These are phyloP conservation scores for Hipparchia semele DNA, from an alignment of 2,888 invertebrate genomes.

Conservation along the genomic window DNA sequence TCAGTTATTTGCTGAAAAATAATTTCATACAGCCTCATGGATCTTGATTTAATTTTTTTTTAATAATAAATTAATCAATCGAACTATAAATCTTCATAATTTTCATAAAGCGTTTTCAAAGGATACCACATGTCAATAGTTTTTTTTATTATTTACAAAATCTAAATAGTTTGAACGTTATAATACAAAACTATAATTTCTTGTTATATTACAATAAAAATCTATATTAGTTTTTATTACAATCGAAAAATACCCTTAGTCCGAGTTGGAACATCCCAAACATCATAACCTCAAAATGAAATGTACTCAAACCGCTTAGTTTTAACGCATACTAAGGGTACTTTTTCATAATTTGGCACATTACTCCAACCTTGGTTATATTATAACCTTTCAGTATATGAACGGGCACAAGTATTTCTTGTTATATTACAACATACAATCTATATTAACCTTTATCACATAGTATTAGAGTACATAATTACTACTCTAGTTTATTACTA, in stretches of 20 bases:
- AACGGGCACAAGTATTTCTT: no score
- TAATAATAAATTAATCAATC: not conserved
- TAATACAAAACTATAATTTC: not conserved
- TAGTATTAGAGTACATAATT: not conserved
- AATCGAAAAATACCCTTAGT: not conserved
- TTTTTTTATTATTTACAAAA: not conserved
- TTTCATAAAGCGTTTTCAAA: slow-evolving; percentile 9
- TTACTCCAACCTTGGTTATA: no score
- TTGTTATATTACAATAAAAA: slow-evolving; percentile 2
- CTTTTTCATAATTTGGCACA: no score
- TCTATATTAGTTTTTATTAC: slow-evolving; percentile 8
- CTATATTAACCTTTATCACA: slow-evolving; percentile 17
- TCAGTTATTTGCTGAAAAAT: not conserved
- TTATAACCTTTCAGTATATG: no score
- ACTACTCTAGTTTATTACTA: no score
- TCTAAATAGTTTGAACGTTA: not conserved
- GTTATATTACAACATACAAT: not conserved
- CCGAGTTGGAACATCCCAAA: no score
- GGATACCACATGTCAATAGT: not conserved
- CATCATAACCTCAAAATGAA: no score
- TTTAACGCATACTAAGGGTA: no score
- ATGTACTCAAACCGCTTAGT: no score
- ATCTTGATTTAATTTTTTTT: not conserved
- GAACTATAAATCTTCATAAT: not conserved
- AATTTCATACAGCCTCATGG: not conserved